Percentiles rank a stretch among this genome's conserved stretches.
phyloP scores from a whole-genome alignment of 2,113 vertebrate genomes.

The Phasianus colchicus region DNA sequence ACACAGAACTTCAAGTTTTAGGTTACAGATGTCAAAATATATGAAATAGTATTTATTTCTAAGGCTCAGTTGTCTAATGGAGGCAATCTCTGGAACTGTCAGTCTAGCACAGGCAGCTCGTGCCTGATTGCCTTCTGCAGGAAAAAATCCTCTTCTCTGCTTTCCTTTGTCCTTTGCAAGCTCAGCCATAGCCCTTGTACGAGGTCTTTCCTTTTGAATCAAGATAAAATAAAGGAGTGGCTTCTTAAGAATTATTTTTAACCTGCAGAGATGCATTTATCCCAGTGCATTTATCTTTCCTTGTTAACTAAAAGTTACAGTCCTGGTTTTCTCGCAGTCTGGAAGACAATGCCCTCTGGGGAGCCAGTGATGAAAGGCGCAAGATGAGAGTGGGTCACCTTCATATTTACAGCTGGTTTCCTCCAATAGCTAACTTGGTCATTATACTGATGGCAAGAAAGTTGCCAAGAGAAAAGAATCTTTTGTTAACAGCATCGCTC shows the following conservation, averaged over 20 bases:
- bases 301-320: background rate
- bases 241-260: background rate
- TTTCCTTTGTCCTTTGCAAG: background rate
- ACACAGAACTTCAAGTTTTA: conserved; percentile 73
- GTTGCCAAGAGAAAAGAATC: conserved; percentile 10
- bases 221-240: background rate
- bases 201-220: background rate
- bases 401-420: background rate
- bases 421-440: background rate
- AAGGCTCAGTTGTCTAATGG: conserved; percentile 13
- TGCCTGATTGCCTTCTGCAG: conserved; percentile 13
- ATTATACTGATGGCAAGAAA: background rate
- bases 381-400: background rate
- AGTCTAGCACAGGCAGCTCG: background rate
- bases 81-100: conserved; percentile 27
- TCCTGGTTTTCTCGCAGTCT: background rate
- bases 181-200: background rate
- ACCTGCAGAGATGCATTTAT: background rate
- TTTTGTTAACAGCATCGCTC: background rate
- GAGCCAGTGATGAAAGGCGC: background rate
- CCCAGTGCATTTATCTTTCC: background rate
- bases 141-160: background rate
- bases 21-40: conserved; percentile 69
- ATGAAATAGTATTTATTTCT: conserved; percentile 57
- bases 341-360: background rate